These are phyloP conservation scores for Pyrgus malvae DNA, from an alignment of 2,888 invertebrate genomes.

Conservation along the genomic window DNA sequence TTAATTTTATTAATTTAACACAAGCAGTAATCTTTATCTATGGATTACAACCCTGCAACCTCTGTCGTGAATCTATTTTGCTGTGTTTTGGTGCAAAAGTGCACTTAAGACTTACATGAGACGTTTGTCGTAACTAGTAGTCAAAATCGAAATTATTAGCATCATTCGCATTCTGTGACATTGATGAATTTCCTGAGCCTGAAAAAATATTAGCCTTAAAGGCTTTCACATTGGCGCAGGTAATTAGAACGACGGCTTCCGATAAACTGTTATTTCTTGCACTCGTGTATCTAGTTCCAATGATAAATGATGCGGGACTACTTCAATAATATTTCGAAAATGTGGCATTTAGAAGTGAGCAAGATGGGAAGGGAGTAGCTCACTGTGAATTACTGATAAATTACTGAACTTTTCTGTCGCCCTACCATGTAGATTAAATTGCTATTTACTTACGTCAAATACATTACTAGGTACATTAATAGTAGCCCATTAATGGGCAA, in stretches of 20 bases:
- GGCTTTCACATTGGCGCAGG: neutral
- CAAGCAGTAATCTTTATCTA: too few relatives aligned
- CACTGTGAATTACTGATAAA: neutral
- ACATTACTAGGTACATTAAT: too few relatives aligned
- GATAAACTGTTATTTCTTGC: slow-evolving; percentile 10
- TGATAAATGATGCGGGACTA: slow-evolving; percentile 12
- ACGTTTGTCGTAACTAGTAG: too few relatives aligned
- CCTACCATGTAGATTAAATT: too few relatives aligned
- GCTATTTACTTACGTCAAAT: too few relatives aligned
- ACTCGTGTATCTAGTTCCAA: slow-evolving; percentile 1
- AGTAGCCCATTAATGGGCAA: too few relatives aligned
- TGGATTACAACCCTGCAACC: too few relatives aligned
- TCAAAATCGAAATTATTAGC: neutral
- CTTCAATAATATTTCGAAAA: slow-evolving; percentile 10
- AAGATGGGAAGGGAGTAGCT: neutral
- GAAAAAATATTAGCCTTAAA: neutral
- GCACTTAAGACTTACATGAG: too few relatives aligned
- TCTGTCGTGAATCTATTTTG: too few relatives aligned
- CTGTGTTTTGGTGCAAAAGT: too few relatives aligned
- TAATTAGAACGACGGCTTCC: neutral
- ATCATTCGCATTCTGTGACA: neutral
- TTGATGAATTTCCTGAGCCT: neutral
- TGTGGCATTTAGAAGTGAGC: neutral
- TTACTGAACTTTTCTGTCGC: too few relatives aligned
- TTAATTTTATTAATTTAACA: too few relatives aligned